These are phyloP conservation scores for Neogale vison DNA, from an alignment of 2,113 vertebrate genomes.

Conservation along the genomic window DNA sequence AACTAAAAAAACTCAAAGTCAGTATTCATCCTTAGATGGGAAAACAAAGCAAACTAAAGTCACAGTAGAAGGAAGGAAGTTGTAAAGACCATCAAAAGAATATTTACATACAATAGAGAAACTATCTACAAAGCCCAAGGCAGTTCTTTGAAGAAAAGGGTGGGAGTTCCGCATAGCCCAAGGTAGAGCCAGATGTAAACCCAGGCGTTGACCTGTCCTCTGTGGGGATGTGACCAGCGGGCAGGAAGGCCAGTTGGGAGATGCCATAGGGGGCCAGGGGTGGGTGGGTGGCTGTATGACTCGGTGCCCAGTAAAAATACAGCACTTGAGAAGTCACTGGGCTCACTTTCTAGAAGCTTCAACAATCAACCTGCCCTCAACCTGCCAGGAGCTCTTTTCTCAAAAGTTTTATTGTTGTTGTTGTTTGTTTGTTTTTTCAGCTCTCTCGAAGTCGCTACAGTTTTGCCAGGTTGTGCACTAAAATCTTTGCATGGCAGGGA, in stretches of 20 bases:
- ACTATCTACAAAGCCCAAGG: not conserved
- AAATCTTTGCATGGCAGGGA: not conserved
- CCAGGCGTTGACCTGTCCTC: not conserved
- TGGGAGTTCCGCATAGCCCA: not conserved
- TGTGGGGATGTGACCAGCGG: not conserved
- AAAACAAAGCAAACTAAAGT: slow-evolving; percentile 8
- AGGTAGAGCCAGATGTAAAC: not conserved
- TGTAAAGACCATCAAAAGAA: slow-evolving; percentile 16
- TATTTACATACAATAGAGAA: not conserved
- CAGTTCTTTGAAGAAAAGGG: not conserved
- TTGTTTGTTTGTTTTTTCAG: not conserved
- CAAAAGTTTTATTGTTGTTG: not conserved
- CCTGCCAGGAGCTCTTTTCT: not conserved
- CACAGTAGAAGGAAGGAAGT: slow-evolving; percentile 13
- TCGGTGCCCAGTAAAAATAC: not conserved
- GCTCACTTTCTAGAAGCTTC: slow-evolving; percentile 11
- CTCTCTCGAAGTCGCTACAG: not conserved
- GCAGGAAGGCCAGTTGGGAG: not conserved
- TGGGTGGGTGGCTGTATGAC: not conserved
- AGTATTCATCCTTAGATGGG: not conserved
- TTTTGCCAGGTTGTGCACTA: not conserved
- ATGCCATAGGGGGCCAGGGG: not conserved
- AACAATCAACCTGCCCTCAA: not conserved
- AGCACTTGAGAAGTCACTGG: not conserved
- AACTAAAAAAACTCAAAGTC: not conserved